These are phyloP conservation scores for Crax fasciolata DNA, from an alignment of 2,797 vertebrate genomes.

Conservation along the genomic window DNA sequence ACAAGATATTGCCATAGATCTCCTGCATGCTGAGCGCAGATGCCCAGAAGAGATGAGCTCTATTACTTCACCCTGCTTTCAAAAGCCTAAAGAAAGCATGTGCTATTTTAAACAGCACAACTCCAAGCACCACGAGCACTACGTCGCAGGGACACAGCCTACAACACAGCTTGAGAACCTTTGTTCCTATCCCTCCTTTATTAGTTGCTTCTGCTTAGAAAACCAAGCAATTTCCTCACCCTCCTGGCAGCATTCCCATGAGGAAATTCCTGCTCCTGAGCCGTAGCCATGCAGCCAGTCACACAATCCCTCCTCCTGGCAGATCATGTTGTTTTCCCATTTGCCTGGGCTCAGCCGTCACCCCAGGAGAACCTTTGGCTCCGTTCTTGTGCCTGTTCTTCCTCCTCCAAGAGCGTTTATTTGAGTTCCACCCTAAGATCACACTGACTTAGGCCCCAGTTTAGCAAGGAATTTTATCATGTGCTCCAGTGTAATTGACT, in stretches of 20 bases:
- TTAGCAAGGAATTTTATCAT: conserved; percentile 66
- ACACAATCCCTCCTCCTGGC: not conserved
- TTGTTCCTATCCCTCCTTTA: not conserved
- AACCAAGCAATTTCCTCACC: conserved; percentile 46
- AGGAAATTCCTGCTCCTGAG: conserved; percentile 59
- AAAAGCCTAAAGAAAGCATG: not conserved
- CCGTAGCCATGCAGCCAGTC: not conserved
- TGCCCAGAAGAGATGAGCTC: not conserved
- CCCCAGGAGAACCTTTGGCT: conserved; percentile 37
- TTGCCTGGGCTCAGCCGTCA: not conserved
- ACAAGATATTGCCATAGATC: not conserved
- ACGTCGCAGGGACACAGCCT: not conserved
- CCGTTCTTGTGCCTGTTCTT: not conserved
- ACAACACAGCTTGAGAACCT: not conserved
- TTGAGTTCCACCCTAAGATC: conserved; percentile 54
- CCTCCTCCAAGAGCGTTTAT: conserved; percentile 32
- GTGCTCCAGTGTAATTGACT: not conserved
- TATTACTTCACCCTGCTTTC: not conserved
- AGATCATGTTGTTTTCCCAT: not conserved
- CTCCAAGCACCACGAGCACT: not conserved
- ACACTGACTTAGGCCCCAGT: conserved; percentile 52
- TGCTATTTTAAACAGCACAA: not conserved
- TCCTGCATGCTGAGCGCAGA: not conserved
- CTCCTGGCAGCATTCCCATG: not conserved
- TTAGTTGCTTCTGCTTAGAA: conserved; percentile 24